Conservation (phyloP, 1,140 invertebrate species). For the Drosophila guanche region DNA sequence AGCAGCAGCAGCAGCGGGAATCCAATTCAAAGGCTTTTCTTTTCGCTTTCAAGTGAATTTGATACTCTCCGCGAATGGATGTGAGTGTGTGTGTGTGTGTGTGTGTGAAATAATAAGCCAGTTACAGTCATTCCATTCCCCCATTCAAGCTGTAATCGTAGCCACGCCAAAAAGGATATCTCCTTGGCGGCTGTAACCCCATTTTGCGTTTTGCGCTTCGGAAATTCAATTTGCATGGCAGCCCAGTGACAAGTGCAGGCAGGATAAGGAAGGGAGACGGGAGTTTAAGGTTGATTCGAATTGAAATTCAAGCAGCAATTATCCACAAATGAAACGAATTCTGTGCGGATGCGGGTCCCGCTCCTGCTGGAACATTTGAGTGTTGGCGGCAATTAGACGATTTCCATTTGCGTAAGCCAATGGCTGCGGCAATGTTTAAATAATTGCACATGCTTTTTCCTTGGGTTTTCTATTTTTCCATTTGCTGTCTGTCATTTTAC, state of each 20-base stretch:
- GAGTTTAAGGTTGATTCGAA: slow-evolving; percentile 56
- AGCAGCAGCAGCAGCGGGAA: too few species aligned
- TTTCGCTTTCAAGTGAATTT: too few species aligned
- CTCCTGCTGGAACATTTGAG: slow-evolving; percentile 46
- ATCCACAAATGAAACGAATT: slow-evolving; percentile 65
- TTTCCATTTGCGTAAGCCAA: slow-evolving; percentile 75
- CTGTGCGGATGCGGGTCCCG: slow-evolving; percentile 15
- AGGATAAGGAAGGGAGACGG: slow-evolving; percentile 25
- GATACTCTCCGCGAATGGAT: too few species aligned
- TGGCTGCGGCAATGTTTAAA: slow-evolving; percentile 53
- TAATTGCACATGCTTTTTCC: slow-evolving; percentile 64
- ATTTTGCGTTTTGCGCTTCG: slow-evolving; percentile 16
- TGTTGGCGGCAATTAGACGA: slow-evolving; percentile 74
- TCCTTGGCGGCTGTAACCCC: slow-evolving; percentile 7
- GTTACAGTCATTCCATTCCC: not conserved
- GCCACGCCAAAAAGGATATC: slow-evolving; percentile 22
- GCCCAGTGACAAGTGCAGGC: slow-evolving; percentile 42
- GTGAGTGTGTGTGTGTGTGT: too few species aligned
- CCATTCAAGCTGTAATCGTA: not conserved
- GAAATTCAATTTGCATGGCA: slow-evolving; percentile 49
- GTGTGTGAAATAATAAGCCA: not conserved
- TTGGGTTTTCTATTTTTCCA: slow-evolving; percentile 27
- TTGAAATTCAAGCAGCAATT: slow-evolving; percentile 82
- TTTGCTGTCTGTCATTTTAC: slow-evolving; percentile 52
- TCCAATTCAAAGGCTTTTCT: too few species aligned